A percentile compares a stretch with the other conserved stretches of the same genome.
Conservation (phyloP, 1,140 invertebrate genomes). For the Solen grandis region DNA sequence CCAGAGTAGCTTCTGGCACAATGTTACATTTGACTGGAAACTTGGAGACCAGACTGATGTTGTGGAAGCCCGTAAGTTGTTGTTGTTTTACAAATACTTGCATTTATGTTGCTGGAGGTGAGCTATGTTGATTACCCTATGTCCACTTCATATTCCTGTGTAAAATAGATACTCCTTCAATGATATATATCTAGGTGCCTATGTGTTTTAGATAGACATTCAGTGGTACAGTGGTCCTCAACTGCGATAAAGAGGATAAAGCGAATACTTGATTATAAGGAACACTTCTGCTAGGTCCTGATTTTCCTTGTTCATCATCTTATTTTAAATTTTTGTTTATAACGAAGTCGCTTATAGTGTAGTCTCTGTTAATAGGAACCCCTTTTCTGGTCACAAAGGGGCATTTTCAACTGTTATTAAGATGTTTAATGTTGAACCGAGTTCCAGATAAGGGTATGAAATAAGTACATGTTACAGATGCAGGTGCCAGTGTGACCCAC, state of each 20-base stretch:
- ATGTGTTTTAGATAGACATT: background rate
- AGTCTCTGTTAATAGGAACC: no score
- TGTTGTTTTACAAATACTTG: background rate
- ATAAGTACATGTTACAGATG: no score
- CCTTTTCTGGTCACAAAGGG: no score
- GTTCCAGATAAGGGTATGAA: no score
- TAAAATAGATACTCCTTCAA: background rate
- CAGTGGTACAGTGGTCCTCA: background rate
- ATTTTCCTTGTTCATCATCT: background rate
- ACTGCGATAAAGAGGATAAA: background rate
- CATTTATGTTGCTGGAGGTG: background rate
- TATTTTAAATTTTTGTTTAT: no score
- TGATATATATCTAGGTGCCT: background rate
- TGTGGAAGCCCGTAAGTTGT: constrained; percentile 43
- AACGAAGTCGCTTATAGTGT: no score
- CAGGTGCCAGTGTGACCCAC: constrained; percentile 57
- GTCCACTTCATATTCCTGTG: background rate
- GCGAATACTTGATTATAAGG: no score
- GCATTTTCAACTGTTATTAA: no score
- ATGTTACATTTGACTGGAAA: constrained; percentile 62
- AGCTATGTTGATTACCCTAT: background rate
- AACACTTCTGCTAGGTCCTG: no score
- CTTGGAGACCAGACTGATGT: constrained; percentile 59
- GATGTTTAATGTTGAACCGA: no score
- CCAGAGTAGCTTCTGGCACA: constrained; percentile 35